Conservation (phyloP, 2,113 vertebrate species). For the Ailurus styani region DNA sequence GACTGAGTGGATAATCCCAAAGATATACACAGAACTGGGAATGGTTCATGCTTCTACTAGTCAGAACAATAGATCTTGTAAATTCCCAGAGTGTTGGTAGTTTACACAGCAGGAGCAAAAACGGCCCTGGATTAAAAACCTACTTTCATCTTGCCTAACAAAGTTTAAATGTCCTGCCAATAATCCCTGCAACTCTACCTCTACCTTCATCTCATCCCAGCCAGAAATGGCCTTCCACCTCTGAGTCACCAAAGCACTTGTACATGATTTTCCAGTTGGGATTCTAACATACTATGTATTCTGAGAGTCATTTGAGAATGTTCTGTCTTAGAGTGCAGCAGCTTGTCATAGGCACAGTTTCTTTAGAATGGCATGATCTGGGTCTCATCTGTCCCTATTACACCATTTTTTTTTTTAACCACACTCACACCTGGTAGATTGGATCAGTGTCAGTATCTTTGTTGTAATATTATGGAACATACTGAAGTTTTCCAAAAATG, state of each 20-base stretch:
- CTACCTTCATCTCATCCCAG: background rate
- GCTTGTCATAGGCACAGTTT: background rate
- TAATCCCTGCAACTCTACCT: background rate
- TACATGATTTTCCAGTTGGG: background rate
- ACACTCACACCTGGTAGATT: background rate
- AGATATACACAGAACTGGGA: background rate
- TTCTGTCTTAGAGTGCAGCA: background rate
- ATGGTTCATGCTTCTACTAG: background rate
- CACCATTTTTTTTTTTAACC: background rate
- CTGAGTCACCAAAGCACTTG: background rate
- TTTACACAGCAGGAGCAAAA: background rate
- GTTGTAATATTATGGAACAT: background rate
- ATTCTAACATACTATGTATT: background rate
- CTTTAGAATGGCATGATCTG: background rate
- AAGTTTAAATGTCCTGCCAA: background rate
- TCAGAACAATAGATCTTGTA: background rate
- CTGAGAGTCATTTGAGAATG: background rate
- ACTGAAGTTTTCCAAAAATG: background rate
- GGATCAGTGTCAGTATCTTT: background rate
- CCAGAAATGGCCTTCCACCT: background rate
- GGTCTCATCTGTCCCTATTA: background rate
- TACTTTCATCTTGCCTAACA: background rate
- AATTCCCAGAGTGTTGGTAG: background rate
- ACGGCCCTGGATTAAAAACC: background rate
- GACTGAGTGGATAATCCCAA: background rate